Evolutionary conservation across 92 coral and sea anemone species (phyloP).

Genomic region (Chrysogorgia sp.): DNA sequence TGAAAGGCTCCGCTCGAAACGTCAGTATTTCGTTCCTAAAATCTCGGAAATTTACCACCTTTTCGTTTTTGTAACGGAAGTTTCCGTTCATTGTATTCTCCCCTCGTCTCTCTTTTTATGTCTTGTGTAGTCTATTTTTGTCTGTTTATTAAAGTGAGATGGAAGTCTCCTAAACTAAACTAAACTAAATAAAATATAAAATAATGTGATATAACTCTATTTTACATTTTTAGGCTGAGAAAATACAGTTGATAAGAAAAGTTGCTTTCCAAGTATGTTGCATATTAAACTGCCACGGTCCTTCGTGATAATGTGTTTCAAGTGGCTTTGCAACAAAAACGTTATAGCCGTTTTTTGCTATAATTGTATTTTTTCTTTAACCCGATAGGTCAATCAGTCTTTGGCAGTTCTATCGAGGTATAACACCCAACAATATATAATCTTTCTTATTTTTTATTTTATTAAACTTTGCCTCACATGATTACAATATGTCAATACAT

Average conservation of each 20-base stretch:
- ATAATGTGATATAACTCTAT: not conserved
- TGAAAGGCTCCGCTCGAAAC: too few relatives aligned
- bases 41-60: too few relatives aligned
- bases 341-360: not conserved
- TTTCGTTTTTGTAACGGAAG: too few relatives aligned
- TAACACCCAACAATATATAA: not conserved
- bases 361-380: not conserved
- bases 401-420: conserved; percentile 76
- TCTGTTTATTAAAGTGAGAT: too few relatives aligned
- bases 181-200: not conserved
- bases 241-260: conserved; percentile 65
- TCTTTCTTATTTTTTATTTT: too few relatives aligned
- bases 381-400: conserved; percentile 66
- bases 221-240: conserved; percentile 56
- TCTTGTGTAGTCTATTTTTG: too few relatives aligned
- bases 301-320: not conserved
- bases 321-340: not conserved
- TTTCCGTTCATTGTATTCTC: too few relatives aligned
- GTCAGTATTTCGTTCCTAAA: too few relatives aligned
- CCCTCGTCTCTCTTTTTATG: too few relatives aligned
- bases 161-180: too few relatives aligned
- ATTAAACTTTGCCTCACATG: too few relatives aligned
- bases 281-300: not conserved
- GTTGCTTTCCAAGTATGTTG: conserved; percentile 71
- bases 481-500: too few relatives aligned